Percentiles rank a stretch among this genome's conserved stretches.
These are phyloP conservation scores for Apantesis nais DNA, from an alignment of 2,888 invertebrate genomes.

Conservation along the genomic window DNA sequence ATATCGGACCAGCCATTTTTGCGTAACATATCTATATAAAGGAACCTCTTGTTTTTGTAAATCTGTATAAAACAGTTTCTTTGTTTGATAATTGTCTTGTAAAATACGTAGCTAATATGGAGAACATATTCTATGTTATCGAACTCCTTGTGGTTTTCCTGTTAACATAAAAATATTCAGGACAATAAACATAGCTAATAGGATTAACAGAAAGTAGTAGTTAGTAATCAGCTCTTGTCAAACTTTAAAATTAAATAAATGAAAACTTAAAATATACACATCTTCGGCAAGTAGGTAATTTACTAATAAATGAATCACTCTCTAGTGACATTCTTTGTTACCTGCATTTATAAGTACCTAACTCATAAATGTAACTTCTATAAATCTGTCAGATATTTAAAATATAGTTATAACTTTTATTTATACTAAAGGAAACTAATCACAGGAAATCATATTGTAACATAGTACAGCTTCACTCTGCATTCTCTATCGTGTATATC, in stretches of 20 bases:
- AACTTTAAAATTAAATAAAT: too few relatives aligned
- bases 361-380: neutral
- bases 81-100: neutral
- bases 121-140: neutral
- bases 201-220: neutral
- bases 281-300: neutral
- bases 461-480: too few relatives aligned
- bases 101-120: neutral
- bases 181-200: neutral
- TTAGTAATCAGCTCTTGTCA: too few relatives aligned
- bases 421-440: neutral
- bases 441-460: neutral
- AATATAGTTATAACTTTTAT: neutral
- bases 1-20: neutral
- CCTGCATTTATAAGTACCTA: neutral
- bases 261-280: neutral
- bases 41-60: too few relatives aligned
- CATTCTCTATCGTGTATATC: too few relatives aligned
- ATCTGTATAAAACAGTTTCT: neutral
- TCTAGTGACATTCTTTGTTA: neutral
- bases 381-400: neutral
- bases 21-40: neutral
- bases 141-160: slow-evolving; percentile 1
- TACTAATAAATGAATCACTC: neutral
- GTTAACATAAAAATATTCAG: neutral